Evolutionary conservation across 2,113 vertebrate genomes (phyloP).

Genomic region (Chiloscyllium plagiosum): DNA sequence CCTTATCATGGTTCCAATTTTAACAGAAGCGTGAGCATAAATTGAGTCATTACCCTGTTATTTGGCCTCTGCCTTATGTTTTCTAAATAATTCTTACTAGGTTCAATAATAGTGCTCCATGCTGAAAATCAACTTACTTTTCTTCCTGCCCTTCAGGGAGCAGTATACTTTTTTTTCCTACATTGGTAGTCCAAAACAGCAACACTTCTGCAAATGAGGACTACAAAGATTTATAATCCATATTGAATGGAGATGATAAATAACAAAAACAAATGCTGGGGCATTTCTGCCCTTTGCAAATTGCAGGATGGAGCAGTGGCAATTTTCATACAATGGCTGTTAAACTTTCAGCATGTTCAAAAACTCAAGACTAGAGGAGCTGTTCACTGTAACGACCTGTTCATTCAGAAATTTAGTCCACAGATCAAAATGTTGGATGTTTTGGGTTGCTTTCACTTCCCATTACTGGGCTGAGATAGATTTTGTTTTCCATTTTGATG

Average conservation of each 20-base stretch:
- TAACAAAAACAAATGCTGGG: neutral
- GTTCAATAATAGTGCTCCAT: neutral
- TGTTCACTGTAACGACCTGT: neutral
- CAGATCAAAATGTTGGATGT: neutral
- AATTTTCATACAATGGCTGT: neutral
- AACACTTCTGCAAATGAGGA: neutral
- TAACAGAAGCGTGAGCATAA: neutral
- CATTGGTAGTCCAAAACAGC: neutral
- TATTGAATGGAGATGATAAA: neutral
- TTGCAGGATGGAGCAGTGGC: neutral
- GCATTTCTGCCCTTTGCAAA: neutral
- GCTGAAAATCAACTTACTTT: neutral
- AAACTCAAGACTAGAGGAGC: neutral
- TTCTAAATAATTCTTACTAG: neutral
- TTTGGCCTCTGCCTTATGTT: neutral
- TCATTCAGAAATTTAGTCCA: neutral
- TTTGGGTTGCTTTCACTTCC: neutral
- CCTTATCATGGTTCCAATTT: conserved; percentile 13
- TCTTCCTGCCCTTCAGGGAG: neutral
- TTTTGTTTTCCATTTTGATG: neutral
- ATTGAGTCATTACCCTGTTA: neutral
- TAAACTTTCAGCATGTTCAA: neutral
- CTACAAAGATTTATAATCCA: neutral
- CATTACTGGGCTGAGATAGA: neutral
- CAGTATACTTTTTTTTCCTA: neutral